Base-by-base conservation (phyloP, 2,797 vertebrate genomes). In the Mionectes olivaceus region DNA sequence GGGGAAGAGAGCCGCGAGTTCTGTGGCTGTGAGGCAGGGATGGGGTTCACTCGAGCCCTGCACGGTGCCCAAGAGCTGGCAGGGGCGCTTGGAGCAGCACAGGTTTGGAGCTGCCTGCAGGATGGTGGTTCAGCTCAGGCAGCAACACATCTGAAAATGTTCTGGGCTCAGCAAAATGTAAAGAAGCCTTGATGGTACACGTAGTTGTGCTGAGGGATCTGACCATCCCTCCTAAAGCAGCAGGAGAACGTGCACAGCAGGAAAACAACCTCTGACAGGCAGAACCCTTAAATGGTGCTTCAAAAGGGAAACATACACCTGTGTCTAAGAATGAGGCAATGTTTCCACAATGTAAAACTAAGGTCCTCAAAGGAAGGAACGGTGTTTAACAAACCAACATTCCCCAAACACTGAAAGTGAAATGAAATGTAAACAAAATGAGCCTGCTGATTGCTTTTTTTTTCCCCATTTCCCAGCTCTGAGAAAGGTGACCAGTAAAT, bases 401-500 rank as follows among this genome's bases (percentile, higher is more conserved):
- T 91, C 47, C 30, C 59, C 85, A 65, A 85, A 64, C 61, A 59
- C 27, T 17, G 32, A 43, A 86, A 86, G 47, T 35, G 33, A 88
- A 88, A 89, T 69, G 30, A 65, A 82, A 83, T 49, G 68, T 35
- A 93, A 91, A 93, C 69, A 63, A 83, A 92, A 53, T 81, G 68
- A 89, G 83, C 57, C 65, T 88, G 76, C 59, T 90, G 89, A 61
- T 53, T 77, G 47, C n/a, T 57, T 59, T 65, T 35, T 90, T 87
- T 69, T 64, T 37, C 10, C 41, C 41, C 60, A 53, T 70, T 71
- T 55, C 69, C 28, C 59, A 79, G 59, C 47, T 70, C 55, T 3
- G 23, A 93, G 47, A 86, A 81, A 86, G 78, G 85, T 69, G 77
- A 70, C 91, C 87, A 82, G 93, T 82, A 96, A 96, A 86, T 56